phyloP scores from a whole-genome alignment of 2,113 vertebrate species.

The Alces alces region DNA sequence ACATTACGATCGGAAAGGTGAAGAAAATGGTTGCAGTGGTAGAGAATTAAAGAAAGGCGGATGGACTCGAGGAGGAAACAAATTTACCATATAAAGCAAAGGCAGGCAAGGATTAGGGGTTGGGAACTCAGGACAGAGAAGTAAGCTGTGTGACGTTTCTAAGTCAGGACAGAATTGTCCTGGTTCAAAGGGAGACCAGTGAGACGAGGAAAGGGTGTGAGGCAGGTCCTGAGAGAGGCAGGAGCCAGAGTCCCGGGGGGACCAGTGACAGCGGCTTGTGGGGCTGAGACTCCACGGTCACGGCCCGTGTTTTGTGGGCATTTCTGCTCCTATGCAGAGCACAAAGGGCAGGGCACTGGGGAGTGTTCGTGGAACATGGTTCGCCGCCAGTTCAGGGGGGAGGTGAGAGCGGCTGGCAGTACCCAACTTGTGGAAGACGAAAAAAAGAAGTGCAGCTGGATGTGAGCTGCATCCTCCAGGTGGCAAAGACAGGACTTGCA shows the following conservation, averaged over 20 bases:
- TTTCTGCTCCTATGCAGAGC: fast-evolving
- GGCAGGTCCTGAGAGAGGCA: neutral
- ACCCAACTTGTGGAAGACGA: neutral
- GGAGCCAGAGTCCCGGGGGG: neutral
- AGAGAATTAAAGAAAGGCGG: neutral
- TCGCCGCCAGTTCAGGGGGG: neutral
- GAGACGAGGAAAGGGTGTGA: fast-evolving
- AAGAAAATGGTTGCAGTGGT: fast-evolving
- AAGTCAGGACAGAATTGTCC: neutral
- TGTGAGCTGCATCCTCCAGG: neutral
- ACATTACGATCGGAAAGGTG: neutral
- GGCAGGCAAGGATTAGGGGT: neutral
- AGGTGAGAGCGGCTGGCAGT: fast-evolving
- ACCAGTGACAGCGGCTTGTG: fast-evolving
- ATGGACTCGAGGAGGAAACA: fast-evolving
- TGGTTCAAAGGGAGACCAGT: neutral
- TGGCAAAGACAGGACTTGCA: neutral
- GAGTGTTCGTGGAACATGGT: neutral
- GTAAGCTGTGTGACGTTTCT: neutral
- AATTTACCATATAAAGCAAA: neutral
- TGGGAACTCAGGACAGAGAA: neutral
- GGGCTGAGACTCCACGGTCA: fast-evolving
- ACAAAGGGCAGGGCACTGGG: too few species aligned
- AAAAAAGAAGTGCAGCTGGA: neutral
- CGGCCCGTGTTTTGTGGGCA: fast-evolving